Evolutionary conservation across 2,888 invertebrate species (phyloP), one percentile per base, ranked within the genome.

Genomic region (Lepidocyrtinus sp.): DNA sequence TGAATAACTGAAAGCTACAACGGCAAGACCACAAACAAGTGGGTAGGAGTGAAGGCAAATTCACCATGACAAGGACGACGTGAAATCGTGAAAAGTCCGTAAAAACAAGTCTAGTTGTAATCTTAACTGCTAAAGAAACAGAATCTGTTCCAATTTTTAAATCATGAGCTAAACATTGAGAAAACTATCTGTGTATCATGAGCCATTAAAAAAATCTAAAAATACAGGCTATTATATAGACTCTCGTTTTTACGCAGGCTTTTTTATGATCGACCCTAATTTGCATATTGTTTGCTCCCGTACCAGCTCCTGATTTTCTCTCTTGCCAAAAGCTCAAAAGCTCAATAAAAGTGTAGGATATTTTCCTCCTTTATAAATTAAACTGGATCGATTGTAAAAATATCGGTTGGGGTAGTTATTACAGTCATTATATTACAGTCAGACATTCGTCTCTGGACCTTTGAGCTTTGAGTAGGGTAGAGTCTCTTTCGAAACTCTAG

Each of bases 281-380:
- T 70, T 70, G 36, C 70, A 70, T 70, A 61, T 70, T 59, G 59
- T 70, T 59, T 70, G 68, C 61, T 70, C 27, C 26, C 36, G 12
- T 12, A 7, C 12, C 55, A 55, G 55, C 55, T 55, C 55, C 55
- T 17, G 15, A 55, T 55, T 55, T 17, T 17, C 55, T 55, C 17
- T 55, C 17, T 55, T 55, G 55, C 55, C 55, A 55, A 55, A 55
- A n/a, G 55, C 17, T n/a, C n/a, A n/a, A n/a, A n/a, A n/a, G n/a
- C 55, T 55, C 36, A 5, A 55, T 55, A 55, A 55, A 36, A 55
- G 17, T n/a, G 15, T 55, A 7, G 55, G 17, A 55, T 55, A 3
- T 12, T 36, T 36, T 36, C 36, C 36, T 12, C 5, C 12, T 12
- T 12, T 12, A 36, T 55, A 55, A 55, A 55, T 26, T 65, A 36